A percentile compares a stretch with the other conserved stretches of the same genome.
Conservation (phyloP, 1,140 invertebrate species). For the Leptinotarsa texana region DNA sequence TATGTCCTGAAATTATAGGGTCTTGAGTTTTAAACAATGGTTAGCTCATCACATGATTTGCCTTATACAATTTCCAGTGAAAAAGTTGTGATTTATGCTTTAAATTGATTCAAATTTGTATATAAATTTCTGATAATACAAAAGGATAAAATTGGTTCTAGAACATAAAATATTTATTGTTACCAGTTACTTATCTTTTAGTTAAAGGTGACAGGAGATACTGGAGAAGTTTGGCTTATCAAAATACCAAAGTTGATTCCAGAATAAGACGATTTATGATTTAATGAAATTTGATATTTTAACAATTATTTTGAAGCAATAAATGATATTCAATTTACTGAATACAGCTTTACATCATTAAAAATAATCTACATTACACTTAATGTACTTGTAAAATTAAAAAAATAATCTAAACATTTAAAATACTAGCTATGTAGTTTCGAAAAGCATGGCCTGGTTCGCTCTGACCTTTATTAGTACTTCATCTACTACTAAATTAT, state of each 20-base stretch:
- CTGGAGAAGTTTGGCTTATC: neutral
- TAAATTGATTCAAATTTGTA: neutral
- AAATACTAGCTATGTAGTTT: neutral
- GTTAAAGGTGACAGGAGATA: neutral
- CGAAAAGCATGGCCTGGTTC: neutral
- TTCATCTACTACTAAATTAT: neutral
- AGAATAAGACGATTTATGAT: neutral
- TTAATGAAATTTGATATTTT: neutral
- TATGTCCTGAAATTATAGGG: neutral
- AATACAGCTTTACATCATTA: neutral
- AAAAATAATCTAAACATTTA: neutral
- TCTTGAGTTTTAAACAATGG: neutral
- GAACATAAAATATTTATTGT: neutral
- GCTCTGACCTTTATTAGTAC: neutral
- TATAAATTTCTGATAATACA: neutral
- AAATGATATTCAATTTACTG: neutral
- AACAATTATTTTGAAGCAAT: neutral
- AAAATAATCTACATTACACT: neutral
- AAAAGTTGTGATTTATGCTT: conserved; percentile 8
- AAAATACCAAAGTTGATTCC: neutral
- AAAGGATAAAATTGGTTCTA: neutral
- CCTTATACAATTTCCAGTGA: neutral
- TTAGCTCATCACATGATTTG: neutral
- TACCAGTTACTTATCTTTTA: neutral
- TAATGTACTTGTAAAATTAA: neutral